Percentiles rank a stretch among this genome's conserved stretches.
Conservation (phyloP, 2,888 invertebrate species). For the Heteropelma amictum region DNA sequence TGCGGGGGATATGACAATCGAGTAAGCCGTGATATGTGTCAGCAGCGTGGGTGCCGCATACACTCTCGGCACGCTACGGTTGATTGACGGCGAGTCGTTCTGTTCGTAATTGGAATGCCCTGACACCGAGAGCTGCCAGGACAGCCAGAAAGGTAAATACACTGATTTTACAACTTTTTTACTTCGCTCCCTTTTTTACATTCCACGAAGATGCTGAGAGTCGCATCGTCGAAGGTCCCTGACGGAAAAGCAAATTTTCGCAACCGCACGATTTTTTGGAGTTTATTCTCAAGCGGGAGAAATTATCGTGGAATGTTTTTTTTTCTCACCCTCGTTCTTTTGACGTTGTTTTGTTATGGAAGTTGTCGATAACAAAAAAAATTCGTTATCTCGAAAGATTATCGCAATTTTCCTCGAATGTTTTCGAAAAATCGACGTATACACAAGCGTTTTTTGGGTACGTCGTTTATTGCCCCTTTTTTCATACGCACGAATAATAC, state of each 20-base stretch:
- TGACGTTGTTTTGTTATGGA: no score
- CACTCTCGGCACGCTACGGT: neutral
- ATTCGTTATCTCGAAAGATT: neutral
- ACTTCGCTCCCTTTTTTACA: no score
- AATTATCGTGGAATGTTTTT: no score
- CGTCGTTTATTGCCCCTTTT: slow-evolving; percentile 55
- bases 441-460: slow-evolving; percentile 58
- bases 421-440: slow-evolving; percentile 58
- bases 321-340: no score
- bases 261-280: no score
- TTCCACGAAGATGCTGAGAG: no score
- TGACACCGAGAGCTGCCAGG: slow-evolving; percentile 37
- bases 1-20: slow-evolving; percentile 39
- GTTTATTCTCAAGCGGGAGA: no score
- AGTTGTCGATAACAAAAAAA: neutral
- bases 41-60: neutral
- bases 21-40: slow-evolving; percentile 45
- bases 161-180: no score
- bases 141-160: slow-evolving; percentile 45
- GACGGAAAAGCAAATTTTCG: no score
- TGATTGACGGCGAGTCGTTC: slow-evolving; percentile 44
- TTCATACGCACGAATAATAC: neutral
- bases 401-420: neutral
- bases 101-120: slow-evolving; percentile 51
- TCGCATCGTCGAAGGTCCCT: no score